A percentile compares a stretch with the other conserved stretches of the same genome.
Conservation (phyloP, 2,113 vertebrate species). For the Pseudorectes ferrugineus region DNA sequence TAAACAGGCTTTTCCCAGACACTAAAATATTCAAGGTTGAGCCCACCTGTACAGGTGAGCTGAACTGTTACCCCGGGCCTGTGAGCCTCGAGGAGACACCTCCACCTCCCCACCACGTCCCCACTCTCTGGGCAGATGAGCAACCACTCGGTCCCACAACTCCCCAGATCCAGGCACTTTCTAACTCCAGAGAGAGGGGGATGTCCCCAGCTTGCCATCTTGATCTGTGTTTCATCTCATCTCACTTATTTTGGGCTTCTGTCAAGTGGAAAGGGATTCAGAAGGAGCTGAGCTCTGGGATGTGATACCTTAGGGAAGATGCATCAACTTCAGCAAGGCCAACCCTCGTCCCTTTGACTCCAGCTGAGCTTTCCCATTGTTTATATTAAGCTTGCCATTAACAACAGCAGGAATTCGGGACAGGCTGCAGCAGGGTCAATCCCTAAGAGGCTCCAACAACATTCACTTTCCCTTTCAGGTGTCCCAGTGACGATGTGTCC, state of each 20-base stretch:
- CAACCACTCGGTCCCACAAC: background rate
- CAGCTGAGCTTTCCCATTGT: background rate
- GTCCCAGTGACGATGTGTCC: accelerated
- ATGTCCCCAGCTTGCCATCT: background rate
- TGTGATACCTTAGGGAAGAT: background rate
- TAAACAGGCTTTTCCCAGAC: background rate
- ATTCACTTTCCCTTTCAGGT: background rate
- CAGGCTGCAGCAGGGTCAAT: accelerated
- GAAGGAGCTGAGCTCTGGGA: background rate
- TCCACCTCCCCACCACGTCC: background rate
- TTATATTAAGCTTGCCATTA: background rate
- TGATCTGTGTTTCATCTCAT: background rate
- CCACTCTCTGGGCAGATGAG: background rate
- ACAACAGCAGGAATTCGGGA: background rate
- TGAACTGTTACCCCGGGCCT: background rate
- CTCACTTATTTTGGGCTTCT: background rate
- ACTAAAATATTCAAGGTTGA: background rate
- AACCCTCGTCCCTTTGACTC: background rate
- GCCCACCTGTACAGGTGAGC: background rate
- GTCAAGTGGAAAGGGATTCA: background rate
- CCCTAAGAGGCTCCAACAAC: background rate
- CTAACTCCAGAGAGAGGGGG: background rate
- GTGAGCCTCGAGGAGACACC: background rate
- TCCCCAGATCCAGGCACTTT: background rate
- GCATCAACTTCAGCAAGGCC: background rate